These are phyloP conservation scores for Halcyon smyrnensis DNA, from an alignment of 2,797 vertebrate genomes.

Conservation along the genomic window DNA sequence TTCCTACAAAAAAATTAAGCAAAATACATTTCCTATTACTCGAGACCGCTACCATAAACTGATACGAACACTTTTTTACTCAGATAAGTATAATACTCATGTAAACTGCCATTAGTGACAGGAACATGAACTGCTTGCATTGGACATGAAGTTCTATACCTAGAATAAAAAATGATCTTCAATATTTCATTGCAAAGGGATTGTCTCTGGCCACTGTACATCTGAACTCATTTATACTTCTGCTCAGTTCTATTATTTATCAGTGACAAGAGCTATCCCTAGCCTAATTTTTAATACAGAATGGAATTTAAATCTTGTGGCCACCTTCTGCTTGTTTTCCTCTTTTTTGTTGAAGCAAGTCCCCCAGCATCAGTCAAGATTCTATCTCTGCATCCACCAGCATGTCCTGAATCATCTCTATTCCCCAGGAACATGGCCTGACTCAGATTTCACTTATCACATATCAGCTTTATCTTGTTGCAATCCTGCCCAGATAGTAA, in stretches of 20 bases:
- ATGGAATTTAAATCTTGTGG: not conserved
- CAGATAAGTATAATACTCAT: not conserved
- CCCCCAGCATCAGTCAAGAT: not conserved
- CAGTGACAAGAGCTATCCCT: not conserved
- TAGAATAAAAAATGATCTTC: not conserved
- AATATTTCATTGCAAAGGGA: not conserved
- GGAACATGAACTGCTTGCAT: not conserved
- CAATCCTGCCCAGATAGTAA: not conserved
- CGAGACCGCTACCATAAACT: not conserved
- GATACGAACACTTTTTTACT: not conserved
- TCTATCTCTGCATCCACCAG: not conserved
- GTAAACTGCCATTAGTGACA: not conserved
- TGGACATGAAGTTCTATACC: not conserved
- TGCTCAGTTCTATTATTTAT: not conserved
- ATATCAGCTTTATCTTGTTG: not conserved
- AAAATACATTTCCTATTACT: not conserved
- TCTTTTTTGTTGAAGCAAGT: not conserved
- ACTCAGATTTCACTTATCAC: not conserved
- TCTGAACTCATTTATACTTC: not conserved
- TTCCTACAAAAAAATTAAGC: constrained; percentile 80
- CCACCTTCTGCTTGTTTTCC: not conserved
- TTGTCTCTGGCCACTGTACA: accelerated
- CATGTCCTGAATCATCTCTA: not conserved
- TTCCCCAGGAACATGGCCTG: not conserved
- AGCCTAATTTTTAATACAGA: not conserved